Conservation (phyloP, 2,113 vertebrate genomes). For the Sylvilagus bachmani region DNA sequence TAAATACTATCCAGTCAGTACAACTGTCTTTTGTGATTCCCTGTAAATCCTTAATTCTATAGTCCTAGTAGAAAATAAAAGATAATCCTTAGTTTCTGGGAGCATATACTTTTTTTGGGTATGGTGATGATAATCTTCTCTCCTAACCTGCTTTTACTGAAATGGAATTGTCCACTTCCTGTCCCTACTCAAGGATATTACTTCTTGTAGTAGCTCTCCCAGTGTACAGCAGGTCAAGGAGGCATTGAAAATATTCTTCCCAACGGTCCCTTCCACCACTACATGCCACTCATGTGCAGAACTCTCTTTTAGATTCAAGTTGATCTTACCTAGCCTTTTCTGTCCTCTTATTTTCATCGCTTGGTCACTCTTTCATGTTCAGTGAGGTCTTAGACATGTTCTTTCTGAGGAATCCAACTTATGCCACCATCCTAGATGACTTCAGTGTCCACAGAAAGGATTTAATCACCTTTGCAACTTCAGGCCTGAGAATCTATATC, state of each 20-base stretch:
- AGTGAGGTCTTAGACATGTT: not conserved
- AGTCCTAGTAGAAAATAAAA: constrained; percentile 27
- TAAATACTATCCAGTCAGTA: constrained; percentile 84
- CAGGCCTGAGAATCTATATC: not conserved
- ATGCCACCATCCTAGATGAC: not conserved
- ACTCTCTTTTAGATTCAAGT: not conserved
- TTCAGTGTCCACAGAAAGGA: not conserved
- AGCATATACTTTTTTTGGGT: not conserved
- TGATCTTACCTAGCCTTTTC: not conserved
- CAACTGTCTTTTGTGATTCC: constrained; percentile 65
- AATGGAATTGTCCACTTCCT: not conserved
- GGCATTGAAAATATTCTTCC: not conserved
- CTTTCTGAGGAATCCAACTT: not conserved
- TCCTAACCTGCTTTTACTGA: not conserved
- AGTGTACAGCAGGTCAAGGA: not conserved
- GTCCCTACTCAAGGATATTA: not conserved
- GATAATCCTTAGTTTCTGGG: constrained; percentile 6
- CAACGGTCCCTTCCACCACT: not conserved
- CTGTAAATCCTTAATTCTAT: constrained; percentile 29
- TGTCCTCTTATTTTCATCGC: not conserved
- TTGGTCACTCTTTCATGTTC: not conserved
- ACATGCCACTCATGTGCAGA: not conserved
- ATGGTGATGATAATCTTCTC: not conserved
- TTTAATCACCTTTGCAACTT: not conserved
- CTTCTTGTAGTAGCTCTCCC: not conserved